Base-by-base conservation (phyloP, 1,140 invertebrate species). In the Euura lappo region DNA sequence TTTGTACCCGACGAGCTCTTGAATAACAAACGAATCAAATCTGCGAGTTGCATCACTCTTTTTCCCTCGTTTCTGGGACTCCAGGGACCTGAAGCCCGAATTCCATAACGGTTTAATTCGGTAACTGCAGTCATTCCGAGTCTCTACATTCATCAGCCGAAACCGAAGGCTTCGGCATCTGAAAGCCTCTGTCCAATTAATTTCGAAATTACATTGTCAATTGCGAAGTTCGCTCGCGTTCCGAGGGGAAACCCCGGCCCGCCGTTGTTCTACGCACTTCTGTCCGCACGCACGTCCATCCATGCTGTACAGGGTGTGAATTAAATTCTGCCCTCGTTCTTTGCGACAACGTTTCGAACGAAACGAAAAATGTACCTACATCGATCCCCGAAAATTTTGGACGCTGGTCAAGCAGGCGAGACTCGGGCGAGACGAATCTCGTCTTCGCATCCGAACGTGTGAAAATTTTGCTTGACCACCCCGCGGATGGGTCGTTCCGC, bases 181-280 rank as follows among this genome's bases (percentile, higher is more conserved):
- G n/a, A 44, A 68, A 73, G 72, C 64, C 60, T 73, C 70, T 70
- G 42, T 70, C 69, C 60, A 65, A 72, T 69, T 77, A 77, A 77
- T 77, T 75, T 73, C 67, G 70, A 77, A 75, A 77, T 77, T 73
- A 72, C 76, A 77, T 77, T 77, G 74, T 75, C 76, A 77, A 77
- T 77, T 71, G 71, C 13, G 75, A 45, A 68, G 73, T 66, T 68
- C 69, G 51, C 71, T 65, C 51, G 47, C 68, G 68, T 72, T 68
- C 11, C 45, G 13, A 46, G 11, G 69, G 72, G 42, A 69, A 69
- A 44, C 44, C 51, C 65, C 6, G 51, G 51, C 51, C 13, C 51
- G 4, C 51, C 51, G 51, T 60, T 60, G 51, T 60, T 60, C 51
- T 6, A 11, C 51, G 13, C 51, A 11, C 51, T 6, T 60, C 51